Conservation (phyloP, 2,888 invertebrate genomes). For the Hydrotaea diabolus region DNA sequence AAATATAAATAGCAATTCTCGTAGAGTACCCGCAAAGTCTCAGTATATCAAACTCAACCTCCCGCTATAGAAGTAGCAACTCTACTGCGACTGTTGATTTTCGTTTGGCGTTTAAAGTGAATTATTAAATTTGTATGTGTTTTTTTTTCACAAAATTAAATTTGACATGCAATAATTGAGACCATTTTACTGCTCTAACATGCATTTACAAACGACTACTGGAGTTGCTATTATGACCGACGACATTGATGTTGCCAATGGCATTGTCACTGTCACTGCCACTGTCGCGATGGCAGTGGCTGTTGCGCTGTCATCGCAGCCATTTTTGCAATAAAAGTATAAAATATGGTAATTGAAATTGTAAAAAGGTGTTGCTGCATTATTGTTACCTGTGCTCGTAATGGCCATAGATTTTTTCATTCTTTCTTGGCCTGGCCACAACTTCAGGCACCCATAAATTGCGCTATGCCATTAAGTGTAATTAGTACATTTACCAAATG, state of each 20-base stretch:
- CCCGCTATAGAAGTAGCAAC: neutral
- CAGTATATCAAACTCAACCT: neutral
- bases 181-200: neutral
- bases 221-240: neutral
- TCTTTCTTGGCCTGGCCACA: no score
- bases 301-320: no score
- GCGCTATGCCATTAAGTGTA: no score
- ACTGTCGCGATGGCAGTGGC: neutral
- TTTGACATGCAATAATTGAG: slow-evolving; percentile 23
- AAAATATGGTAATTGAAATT: slow-evolving; percentile 12
- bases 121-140: slow-evolving; percentile 15
- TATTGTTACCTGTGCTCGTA: neutral
- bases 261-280: neutral
- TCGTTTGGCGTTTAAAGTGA: neutral
- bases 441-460: no score
- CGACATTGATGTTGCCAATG: neutral
- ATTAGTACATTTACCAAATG: no score
- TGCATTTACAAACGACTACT: neutral
- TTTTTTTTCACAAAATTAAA: slow-evolving; percentile 16
- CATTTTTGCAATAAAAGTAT: neutral
- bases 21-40: neutral
- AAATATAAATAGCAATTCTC: no score
- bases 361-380: slow-evolving; percentile 2
- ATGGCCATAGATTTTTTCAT: no score
- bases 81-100: neutral